A percentile compares a stretch with the other conserved stretches of the same genome.
Evolutionary conservation across 1,140 invertebrate species (phyloP).

Genomic region (Apocrypta bakeri): DNA sequence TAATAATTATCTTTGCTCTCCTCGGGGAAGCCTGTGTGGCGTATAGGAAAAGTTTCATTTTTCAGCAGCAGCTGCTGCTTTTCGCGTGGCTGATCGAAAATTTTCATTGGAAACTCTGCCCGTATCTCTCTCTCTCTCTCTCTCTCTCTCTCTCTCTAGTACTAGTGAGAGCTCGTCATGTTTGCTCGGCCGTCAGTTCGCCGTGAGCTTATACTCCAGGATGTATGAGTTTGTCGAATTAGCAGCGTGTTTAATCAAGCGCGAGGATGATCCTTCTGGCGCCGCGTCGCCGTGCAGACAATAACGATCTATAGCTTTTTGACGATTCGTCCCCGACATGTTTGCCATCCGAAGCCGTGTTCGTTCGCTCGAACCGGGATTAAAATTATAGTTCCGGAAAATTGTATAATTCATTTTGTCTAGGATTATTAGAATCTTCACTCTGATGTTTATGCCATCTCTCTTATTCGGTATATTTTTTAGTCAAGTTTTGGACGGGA

Average conservation of each 20-base stretch:
- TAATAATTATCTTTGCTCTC: slow-evolving; percentile 45
- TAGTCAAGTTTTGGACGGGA: background rate
- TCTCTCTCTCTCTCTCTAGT: background rate
- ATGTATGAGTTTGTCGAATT: slow-evolving; percentile 69
- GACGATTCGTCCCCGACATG: slow-evolving; percentile 55
- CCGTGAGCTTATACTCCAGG: slow-evolving; percentile 61
- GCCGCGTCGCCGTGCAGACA: slow-evolving; percentile 43
- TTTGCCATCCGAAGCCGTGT: slow-evolving; percentile 20
- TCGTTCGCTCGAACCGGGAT: background rate
- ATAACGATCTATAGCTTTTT: slow-evolving; percentile 58
- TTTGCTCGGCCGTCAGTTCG: slow-evolving; percentile 61
- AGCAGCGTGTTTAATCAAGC: slow-evolving; percentile 66
- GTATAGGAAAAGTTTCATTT: slow-evolving; percentile 26
- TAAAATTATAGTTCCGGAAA: slow-evolving; percentile 48
- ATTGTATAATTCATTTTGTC: slow-evolving; percentile 50
- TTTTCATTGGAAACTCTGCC: slow-evolving; percentile 25
- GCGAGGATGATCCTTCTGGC: slow-evolving; percentile 65
- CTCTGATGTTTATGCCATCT: background rate
- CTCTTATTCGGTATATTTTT: background rate
- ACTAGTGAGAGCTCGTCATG: slow-evolving; percentile 22
- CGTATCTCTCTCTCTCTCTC: background rate
- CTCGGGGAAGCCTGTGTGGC: slow-evolving; percentile 24
- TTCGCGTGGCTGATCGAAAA: slow-evolving; percentile 37
- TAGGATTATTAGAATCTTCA: slow-evolving; percentile 24
- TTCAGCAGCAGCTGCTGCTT: background rate